Percentiles rank a stretch among this genome's conserved stretches.
Conservation (phyloP, 2,113 vertebrate genomes). For the Cromileptes altivelis region DNA sequence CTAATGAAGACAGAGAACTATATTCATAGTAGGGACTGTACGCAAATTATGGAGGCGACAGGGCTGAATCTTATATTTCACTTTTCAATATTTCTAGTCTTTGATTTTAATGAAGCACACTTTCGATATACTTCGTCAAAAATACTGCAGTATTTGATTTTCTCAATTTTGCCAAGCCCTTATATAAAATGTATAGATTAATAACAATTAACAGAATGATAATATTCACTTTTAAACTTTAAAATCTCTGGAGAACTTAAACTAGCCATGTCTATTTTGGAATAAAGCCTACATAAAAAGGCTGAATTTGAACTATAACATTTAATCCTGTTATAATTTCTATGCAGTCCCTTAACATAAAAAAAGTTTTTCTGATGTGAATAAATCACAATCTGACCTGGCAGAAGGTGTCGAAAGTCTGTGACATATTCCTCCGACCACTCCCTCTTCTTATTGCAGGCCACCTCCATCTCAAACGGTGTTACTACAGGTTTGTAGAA, state of each 20-base stretch:
- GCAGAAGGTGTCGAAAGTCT: conserved; percentile 92
- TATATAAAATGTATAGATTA: not conserved
- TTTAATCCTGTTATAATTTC: too few species aligned
- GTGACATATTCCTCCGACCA: conserved; percentile 91
- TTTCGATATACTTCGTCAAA: too few species aligned
- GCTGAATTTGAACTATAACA: not conserved
- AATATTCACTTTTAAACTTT: not conserved
- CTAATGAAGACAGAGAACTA: not conserved
- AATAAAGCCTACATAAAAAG: not conserved
- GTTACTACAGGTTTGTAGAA: conserved; percentile 93
- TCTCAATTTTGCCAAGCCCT: too few species aligned
- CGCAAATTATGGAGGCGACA: not conserved
- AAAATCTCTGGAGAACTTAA: not conserved
- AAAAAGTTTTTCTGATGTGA: not conserved
- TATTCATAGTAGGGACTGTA: not conserved
- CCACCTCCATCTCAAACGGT: conserved; percentile 95
- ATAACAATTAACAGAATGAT: not conserved
- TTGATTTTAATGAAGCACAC: not conserved
- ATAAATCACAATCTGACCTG: conserved; percentile 83
- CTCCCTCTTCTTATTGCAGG: conserved; percentile 93
- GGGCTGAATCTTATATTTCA: not conserved
- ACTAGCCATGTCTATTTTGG: not conserved
- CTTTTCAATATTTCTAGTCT: not conserved
- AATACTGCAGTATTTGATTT: too few species aligned
- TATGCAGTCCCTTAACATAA: not conserved